Base-by-base conservation (phyloP, 2,113 vertebrate species). In the Phalacrocorax carbo region DNA sequence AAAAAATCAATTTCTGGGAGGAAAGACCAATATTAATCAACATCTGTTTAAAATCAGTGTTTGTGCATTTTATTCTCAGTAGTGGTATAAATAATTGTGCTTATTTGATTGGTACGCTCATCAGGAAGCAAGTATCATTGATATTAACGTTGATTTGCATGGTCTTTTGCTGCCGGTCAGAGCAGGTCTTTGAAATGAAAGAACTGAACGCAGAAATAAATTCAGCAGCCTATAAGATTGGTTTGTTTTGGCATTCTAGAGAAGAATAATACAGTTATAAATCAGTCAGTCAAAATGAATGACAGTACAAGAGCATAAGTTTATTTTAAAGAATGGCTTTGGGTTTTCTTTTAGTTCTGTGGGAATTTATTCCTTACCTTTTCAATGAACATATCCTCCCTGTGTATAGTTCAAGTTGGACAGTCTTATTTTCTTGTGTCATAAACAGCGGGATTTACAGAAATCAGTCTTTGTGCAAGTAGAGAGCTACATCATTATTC, bases 1-100 rank as follows among this genome's bases (percentile, higher is more conserved):
- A 93, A 55, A 89, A 87, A 85, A 96, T 92, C 25, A 69, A 70
- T 95, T 87, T 76, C 57, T 91, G 58, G 1, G 44, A 94, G 94
- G 86, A 89, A 79, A 85, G 42, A 87, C 58, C 66, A 55, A 83
- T 97, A 71, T 95, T 93, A 89, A 86, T 95, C 78, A 94, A 51
- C 42, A 15, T 90, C 58, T 85, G 26, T 91, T 94, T 94, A 89
- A 88, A 91, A 73, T 22, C 44, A 79, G 7, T 69, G 54, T 82
- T 60, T 87, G 46, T 91, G 25, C 54, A 11, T 70, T 78, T 65
- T 69, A 14, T 68, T 77, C 66, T 76, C 57, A 54, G n/a, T 85
- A 54, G 75, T 21, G 18, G 62, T 90, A 62, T 61, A 70, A 84
- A 71, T 90, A 88, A 73, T 77, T 80, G 52, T 83, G 54, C 60